Conservation (phyloP, 2,113 vertebrate species). For the Gymnogyps californianus region DNA sequence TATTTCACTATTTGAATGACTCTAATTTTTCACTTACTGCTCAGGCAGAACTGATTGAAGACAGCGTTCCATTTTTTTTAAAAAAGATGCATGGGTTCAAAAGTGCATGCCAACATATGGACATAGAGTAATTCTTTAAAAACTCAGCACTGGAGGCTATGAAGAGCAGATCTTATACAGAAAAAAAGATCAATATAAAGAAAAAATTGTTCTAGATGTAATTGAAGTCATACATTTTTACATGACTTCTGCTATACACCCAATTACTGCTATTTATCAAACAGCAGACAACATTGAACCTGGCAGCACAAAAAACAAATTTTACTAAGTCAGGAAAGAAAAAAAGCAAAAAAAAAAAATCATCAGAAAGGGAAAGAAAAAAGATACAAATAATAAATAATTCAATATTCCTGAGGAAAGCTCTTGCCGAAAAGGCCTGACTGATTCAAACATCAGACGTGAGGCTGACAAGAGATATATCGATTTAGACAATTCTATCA, state of each 20-base stretch:
- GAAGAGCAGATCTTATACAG: slow-evolving; percentile 68
- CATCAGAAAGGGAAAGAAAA: slow-evolving; percentile 72
- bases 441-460: slow-evolving; percentile 86
- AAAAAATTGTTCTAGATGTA: slow-evolving; percentile 74
- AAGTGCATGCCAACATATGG: slow-evolving; percentile 54
- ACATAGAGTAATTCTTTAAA: slow-evolving; percentile 68
- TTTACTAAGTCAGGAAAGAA: slow-evolving; percentile 73
- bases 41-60: slow-evolving; percentile 3
- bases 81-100: slow-evolving; percentile 51
- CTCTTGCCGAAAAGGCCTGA: slow-evolving; percentile 77
- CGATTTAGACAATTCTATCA: slow-evolving; percentile 86
- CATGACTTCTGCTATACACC: slow-evolving; percentile 73
- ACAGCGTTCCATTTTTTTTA: neutral
- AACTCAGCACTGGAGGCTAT: slow-evolving; percentile 63
- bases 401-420: slow-evolving; percentile 84
- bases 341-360: slow-evolving; percentile 18
- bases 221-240: slow-evolving; percentile 82
- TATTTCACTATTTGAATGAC: slow-evolving; percentile 6
- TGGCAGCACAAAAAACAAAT: slow-evolving; percentile 81
- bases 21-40: slow-evolving; percentile 9
- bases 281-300: slow-evolving; percentile 76
- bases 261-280: slow-evolving; percentile 86
- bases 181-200: slow-evolving; percentile 74
- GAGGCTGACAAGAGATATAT: slow-evolving; percentile 83
- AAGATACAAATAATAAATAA: slow-evolving; percentile 88